Conservation (phyloP, 2,113 vertebrate species). For the Gymnobelideus leadbeateri region DNA sequence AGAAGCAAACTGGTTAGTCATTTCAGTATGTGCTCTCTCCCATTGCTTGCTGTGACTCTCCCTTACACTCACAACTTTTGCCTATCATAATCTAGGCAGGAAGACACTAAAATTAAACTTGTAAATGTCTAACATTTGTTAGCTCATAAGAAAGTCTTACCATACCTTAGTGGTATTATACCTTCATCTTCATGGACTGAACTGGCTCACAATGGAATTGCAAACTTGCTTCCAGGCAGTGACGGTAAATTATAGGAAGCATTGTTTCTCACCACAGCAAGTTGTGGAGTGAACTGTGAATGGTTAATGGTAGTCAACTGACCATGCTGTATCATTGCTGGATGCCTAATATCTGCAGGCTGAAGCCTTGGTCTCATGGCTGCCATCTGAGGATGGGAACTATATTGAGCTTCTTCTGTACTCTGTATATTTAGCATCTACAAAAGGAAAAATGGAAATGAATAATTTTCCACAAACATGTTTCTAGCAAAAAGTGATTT, state of each 20-base stretch:
- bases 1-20: slow-evolving; percentile 36
- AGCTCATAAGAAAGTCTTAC: slow-evolving; percentile 54
- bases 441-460: slow-evolving; percentile 77
- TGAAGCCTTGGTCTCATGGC: slow-evolving; percentile 93
- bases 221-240: slow-evolving; percentile 97
- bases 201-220: slow-evolving; percentile 97
- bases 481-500: slow-evolving; percentile 65
- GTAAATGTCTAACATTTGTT: slow-evolving; percentile 17
- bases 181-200: slow-evolving; percentile 98
- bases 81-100: not conserved
- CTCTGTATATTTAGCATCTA: slow-evolving; percentile 99
- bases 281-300: slow-evolving; percentile 92
- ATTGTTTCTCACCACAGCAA: slow-evolving; percentile 90
- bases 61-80: not conserved
- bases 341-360: slow-evolving; percentile 87
- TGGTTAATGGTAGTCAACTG: slow-evolving; percentile 98
- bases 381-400: slow-evolving; percentile 93
- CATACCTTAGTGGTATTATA: slow-evolving; percentile 94
- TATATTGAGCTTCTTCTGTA: slow-evolving; percentile 92
- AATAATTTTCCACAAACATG: slow-evolving; percentile 55
- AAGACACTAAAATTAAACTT: not conserved
- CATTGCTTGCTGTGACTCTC: not conserved
- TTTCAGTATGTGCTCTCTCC: slow-evolving; percentile 44
- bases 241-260: slow-evolving; percentile 94
- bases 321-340: slow-evolving; percentile 90